Percentiles rank a stretch among this genome's conserved stretches.
These are phyloP conservation scores for Gymnodraco acuticeps DNA, from an alignment of 2,797 vertebrate species.

Conservation along the genomic window DNA sequence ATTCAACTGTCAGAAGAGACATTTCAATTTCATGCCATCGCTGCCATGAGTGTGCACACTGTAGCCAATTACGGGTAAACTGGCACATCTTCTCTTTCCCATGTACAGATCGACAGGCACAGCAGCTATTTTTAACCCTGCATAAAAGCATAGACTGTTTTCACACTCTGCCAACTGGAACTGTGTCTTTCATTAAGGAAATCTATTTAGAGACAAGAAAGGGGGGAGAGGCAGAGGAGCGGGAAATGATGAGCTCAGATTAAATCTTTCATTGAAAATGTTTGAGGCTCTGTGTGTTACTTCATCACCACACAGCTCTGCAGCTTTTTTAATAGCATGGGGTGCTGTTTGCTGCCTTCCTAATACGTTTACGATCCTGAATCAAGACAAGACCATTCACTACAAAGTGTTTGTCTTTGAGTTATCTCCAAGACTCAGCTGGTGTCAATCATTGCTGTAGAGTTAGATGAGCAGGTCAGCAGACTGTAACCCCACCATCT, in stretches of 20 bases:
- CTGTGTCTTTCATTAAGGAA: constrained; percentile 78
- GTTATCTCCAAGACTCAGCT: constrained; percentile 53
- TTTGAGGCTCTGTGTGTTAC: constrained; percentile 52
- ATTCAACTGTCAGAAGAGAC: constrained; percentile 34
- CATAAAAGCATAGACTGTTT: constrained; percentile 72
- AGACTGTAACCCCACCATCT: constrained; percentile 70
- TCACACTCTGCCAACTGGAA: constrained; percentile 80
- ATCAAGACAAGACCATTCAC: constrained; percentile 29
- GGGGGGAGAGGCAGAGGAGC: constrained; percentile 35
- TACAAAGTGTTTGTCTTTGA: constrained; percentile 20
- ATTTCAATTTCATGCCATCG: constrained; percentile 46
- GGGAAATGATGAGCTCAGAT: constrained; percentile 68
- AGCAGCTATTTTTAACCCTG: constrained; percentile 78
- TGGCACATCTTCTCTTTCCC: constrained; percentile 52
- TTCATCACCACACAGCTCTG: constrained; percentile 31
- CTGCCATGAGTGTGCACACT: constrained; percentile 44
- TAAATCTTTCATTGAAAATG: constrained; percentile 66
- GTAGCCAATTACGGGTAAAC: constrained; percentile 65
- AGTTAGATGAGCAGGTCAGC: constrained; percentile 59
- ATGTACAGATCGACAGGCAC: constrained; percentile 68
- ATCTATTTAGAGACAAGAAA: constrained; percentile 77
- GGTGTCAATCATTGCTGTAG: constrained; percentile 60
- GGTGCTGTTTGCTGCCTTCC: constrained; percentile 8
- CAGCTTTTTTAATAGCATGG: constrained; percentile 16
- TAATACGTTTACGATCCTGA: constrained; percentile 23